These are phyloP conservation scores for Pseudopodoces humilis DNA, from an alignment of 2,113 vertebrate genomes.

Conservation along the genomic window DNA sequence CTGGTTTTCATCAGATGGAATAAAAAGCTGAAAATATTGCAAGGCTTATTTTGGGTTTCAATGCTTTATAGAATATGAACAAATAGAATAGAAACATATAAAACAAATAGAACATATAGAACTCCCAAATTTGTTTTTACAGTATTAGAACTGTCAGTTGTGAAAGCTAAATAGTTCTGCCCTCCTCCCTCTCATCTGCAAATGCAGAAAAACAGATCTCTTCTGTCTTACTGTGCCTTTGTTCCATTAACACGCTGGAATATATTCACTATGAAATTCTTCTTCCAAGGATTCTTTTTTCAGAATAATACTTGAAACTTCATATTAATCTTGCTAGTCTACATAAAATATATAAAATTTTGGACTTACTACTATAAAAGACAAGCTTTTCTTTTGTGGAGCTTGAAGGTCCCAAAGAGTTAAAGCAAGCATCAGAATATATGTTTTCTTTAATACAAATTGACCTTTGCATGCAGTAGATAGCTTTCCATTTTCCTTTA, in stretches of 20 bases:
- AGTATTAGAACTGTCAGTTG: neutral
- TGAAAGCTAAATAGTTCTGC: neutral
- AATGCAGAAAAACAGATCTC: neutral
- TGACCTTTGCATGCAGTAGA: neutral
- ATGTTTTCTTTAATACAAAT: neutral
- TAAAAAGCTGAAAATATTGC: neutral
- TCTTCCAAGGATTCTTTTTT: neutral
- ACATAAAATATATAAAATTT: neutral
- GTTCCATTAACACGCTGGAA: neutral
- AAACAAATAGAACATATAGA: too few species aligned
- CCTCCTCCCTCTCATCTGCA: neutral
- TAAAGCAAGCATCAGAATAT: neutral
- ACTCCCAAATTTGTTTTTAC: neutral
- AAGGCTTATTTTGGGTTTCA: neutral
- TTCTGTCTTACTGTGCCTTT: neutral
- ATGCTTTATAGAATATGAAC: neutral
- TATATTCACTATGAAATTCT: neutral
- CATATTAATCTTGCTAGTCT: neutral
- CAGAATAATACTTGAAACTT: neutral
- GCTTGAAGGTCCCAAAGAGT: neutral
- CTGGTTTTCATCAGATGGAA: neutral
- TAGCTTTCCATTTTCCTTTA: neutral
- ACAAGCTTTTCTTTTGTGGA: neutral
- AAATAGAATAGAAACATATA: too few species aligned
- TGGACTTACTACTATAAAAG: neutral